Percentiles rank a stretch among this genome's conserved stretches.
Evolutionary conservation across 2,113 vertebrate genomes (phyloP).

Genomic region (Acinonyx jubatus): DNA sequence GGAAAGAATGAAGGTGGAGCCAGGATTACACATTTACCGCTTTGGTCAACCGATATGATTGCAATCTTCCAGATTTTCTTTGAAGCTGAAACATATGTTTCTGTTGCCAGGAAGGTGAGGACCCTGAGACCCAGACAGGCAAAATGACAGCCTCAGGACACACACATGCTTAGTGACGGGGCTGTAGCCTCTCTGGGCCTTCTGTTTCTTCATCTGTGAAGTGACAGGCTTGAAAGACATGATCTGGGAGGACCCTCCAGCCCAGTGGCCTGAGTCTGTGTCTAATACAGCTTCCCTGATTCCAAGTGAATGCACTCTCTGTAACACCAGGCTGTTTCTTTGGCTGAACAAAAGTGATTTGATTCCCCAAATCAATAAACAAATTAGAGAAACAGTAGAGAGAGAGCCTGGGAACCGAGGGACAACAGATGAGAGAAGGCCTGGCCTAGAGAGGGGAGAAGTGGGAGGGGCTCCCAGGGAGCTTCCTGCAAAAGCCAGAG

Average conservation of each 20-base stretch:
- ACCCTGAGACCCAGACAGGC: background rate
- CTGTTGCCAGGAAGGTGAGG: slow-evolving; percentile 32
- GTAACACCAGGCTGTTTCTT: background rate
- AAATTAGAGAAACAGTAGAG: background rate
- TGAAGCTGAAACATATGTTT: background rate
- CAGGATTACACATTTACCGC: background rate
- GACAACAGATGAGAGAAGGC: slow-evolving; percentile 18
- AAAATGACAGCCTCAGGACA: background rate
- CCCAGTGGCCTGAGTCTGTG: background rate
- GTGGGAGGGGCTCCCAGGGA: background rate
- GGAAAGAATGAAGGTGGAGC: background rate
- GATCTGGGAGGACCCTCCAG: background rate
- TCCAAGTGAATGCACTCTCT: background rate
- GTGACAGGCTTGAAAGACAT: background rate
- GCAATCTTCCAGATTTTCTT: background rate
- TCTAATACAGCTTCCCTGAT: background rate
- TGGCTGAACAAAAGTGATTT: slow-evolving; percentile 64
- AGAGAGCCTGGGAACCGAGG: slow-evolving; percentile 49
- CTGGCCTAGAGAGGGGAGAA: background rate
- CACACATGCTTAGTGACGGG: background rate
- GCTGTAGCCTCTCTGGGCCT: background rate
- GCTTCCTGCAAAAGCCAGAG: background rate
- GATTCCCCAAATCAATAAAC: slow-evolving; percentile 71
- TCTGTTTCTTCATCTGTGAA: background rate
- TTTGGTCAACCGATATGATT: background rate